Conservation (phyloP, 2,797 vertebrate genomes). For the Sardinella longiceps region DNA sequence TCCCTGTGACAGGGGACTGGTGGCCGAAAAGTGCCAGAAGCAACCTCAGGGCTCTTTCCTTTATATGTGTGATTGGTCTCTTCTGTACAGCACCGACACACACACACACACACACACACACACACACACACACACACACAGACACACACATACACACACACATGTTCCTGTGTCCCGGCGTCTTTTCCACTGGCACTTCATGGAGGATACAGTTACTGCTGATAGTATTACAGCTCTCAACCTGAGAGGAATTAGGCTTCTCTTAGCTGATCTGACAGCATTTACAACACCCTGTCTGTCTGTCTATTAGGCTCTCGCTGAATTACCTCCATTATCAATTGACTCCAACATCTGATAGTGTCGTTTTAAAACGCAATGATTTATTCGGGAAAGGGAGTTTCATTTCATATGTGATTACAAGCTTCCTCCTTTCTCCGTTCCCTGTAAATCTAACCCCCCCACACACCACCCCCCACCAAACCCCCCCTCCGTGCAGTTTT, state of each 20-base stretch:
- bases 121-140: conserved; percentile 49
- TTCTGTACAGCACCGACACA: conserved; percentile 56
- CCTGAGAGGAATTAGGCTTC: conserved; percentile 79
- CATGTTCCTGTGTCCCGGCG: conserved; percentile 20
- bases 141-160: conserved; percentile 28
- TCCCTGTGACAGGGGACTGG: conserved; percentile 88
- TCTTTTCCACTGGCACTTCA: conserved; percentile 35
- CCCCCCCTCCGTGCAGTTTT: conserved; percentile 24
- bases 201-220: conserved; percentile 72
- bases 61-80: conserved; percentile 61
- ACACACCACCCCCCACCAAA: neutral
- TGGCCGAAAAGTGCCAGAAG: conserved; percentile 77
- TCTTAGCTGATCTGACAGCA: conserved; percentile 79
- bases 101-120: conserved; percentile 52
- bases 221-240: conserved; percentile 80
- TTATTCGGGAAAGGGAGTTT: conserved; percentile 39
- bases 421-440: conserved; percentile 27
- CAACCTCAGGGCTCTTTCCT: conserved; percentile 70
- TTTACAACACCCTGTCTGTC: conserved; percentile 74
- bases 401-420: conserved; percentile 49
- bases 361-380: conserved; percentile 35
- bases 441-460: conserved; percentile 49
- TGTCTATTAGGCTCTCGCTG: conserved; percentile 74
- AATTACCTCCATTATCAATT: conserved; percentile 75
- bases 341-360: conserved; percentile 63